These are phyloP conservation scores for Mirounga angustirostris DNA, from an alignment of 2,113 vertebrate species.

Conservation along the genomic window DNA sequence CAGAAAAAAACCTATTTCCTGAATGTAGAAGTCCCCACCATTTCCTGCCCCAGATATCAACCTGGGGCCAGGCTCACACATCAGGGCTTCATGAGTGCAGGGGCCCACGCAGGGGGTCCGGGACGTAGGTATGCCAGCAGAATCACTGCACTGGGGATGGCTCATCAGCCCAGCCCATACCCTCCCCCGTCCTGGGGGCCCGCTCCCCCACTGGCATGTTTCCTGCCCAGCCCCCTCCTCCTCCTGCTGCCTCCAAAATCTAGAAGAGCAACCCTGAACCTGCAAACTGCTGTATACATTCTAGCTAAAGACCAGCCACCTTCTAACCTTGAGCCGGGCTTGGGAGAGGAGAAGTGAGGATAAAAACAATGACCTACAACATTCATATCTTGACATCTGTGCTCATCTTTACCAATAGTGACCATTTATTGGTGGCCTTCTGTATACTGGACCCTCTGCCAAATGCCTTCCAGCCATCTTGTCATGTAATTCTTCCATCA, in stretches of 20 bases:
- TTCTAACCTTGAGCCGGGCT: background rate
- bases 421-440: background rate
- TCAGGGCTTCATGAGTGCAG: background rate
- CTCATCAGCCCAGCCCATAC: background rate
- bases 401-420: background rate
- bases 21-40: background rate
- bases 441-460: background rate
- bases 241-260: background rate
- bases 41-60: background rate
- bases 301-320: background rate
- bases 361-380: background rate
- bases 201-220: background rate
- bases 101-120: background rate
- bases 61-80: background rate
- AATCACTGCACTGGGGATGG: background rate
- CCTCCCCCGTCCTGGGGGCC: background rate
- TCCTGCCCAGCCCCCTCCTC: background rate
- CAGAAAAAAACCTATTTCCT: background rate
- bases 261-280: background rate
- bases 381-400: background rate
- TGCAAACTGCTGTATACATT: background rate
- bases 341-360: background rate
- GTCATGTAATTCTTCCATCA: background rate
- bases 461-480: background rate
- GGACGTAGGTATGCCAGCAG: rapidly evolving